Evolutionary conservation across 2,113 vertebrate genomes (phyloP).

Genomic region (Pseudopipra pipra): DNA sequence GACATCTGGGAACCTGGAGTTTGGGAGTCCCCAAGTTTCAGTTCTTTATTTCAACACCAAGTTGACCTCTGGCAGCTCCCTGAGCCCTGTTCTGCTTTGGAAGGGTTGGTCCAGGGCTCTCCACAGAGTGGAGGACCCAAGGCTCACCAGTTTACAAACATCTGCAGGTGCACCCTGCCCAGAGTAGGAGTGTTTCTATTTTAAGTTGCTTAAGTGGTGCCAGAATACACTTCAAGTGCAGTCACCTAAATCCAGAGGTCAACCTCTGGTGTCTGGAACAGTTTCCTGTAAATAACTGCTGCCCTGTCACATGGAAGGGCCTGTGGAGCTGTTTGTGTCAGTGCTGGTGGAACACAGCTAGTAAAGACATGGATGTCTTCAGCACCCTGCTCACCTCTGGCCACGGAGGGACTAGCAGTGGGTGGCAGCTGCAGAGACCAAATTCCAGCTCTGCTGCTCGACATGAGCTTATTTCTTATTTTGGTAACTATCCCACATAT

Average conservation of each 20-base stretch:
- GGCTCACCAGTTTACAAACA: rapidly evolving
- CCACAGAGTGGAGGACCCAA: rapidly evolving
- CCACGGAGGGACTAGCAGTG: rapidly evolving
- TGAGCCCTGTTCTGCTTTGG: not conserved
- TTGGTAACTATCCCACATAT: rapidly evolving
- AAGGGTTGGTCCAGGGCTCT: not conserved
- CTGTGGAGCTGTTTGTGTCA: rapidly evolving
- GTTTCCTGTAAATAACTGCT: not conserved
- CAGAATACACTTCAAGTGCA: not conserved
- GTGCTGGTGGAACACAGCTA: not conserved
- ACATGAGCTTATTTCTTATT: not conserved
- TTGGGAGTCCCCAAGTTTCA: not conserved
- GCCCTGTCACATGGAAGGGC: not conserved
- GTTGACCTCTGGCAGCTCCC: not conserved
- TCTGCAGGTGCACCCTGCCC: not conserved
- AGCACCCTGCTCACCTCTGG: not conserved
- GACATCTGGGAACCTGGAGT: not conserved
- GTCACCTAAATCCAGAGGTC: not conserved
- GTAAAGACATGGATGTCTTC: not conserved
- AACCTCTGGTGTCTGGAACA: not conserved
- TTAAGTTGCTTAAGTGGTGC: not conserved
- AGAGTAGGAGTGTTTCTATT: not conserved
- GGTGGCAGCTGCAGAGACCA: not conserved
- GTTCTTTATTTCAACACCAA: not conserved
- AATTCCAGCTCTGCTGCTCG: not conserved